These are phyloP conservation scores for Chorisops tibialis DNA, from an alignment of 2,888 invertebrate species.

Conservation along the genomic window DNA sequence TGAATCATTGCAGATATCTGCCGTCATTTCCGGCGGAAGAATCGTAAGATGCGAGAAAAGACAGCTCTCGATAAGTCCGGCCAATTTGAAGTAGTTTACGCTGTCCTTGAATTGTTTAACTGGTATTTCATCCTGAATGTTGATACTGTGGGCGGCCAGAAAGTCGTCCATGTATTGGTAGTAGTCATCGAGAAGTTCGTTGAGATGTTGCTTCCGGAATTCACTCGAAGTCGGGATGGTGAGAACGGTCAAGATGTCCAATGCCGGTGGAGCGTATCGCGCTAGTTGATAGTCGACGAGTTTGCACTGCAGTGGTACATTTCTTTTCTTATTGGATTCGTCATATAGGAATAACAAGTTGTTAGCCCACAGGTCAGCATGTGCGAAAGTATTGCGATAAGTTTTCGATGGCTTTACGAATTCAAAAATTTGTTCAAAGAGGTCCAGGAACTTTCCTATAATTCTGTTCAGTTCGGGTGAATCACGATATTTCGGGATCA, in stretches of 20 bases:
- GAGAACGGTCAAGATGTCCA: constrained; percentile 58
- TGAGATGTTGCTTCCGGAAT: constrained; percentile 52
- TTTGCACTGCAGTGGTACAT: constrained; percentile 57
- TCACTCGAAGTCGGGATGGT: constrained; percentile 53
- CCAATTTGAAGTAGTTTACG: constrained; percentile 53
- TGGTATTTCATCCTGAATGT: constrained; percentile 51
- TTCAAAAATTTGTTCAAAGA: constrained; percentile 43
- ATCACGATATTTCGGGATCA: constrained; percentile 42
- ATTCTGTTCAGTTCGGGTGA: constrained; percentile 39
- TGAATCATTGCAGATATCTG: constrained; percentile 53
- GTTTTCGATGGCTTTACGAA: constrained; percentile 45
- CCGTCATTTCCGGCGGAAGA: constrained; percentile 55
- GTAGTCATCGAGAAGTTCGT: constrained; percentile 57
- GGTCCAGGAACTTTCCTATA: constrained; percentile 38
- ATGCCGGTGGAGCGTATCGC: constrained; percentile 63
- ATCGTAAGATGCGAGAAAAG: constrained; percentile 57
- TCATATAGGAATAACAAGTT: constrained; percentile 52
- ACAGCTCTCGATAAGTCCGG: constrained; percentile 57
- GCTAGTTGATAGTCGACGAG: constrained; percentile 69
- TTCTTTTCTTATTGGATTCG: constrained; percentile 29
- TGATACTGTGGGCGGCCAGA: constrained; percentile 50
- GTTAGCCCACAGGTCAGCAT: constrained; percentile 54
- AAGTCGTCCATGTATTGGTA: constrained; percentile 54
- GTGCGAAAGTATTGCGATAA: constrained; percentile 50
- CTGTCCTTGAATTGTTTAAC: constrained; percentile 51